Evolutionary conservation across 2,888 invertebrate genomes (phyloP).

Genomic region (Timandra comae): DNA sequence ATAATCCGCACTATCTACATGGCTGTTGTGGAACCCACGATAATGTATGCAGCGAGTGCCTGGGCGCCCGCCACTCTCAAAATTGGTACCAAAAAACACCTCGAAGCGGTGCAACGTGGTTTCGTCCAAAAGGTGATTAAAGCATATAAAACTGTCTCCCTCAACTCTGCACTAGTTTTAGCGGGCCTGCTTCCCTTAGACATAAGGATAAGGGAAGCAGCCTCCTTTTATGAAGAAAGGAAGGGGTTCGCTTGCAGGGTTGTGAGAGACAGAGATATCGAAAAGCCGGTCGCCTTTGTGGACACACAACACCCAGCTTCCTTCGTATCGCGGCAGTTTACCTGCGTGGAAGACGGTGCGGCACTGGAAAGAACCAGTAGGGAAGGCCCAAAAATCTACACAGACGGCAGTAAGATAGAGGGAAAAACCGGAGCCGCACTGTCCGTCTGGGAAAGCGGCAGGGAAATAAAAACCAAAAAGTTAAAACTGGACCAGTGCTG

Average conservation of each 20-base stretch:
- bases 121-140: conserved; percentile 2
- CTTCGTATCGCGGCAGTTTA: neutral
- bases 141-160: conserved; percentile 4
- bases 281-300: conserved; percentile 1
- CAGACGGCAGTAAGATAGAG: conserved; percentile 16
- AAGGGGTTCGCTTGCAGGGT: conserved; percentile 7
- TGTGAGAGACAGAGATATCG: conserved; percentile 15
- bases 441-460: conserved; percentile 11
- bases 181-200: conserved; percentile 19
- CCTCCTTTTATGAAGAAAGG: conserved; percentile 14
- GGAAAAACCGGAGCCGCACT: conserved; percentile 16
- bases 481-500: neutral
- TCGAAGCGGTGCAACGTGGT: conserved; percentile 1
- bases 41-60: conserved; percentile 1
- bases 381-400: conserved; percentile 5
- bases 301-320: conserved; percentile 11
- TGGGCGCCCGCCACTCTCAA: conserved; percentile 3
- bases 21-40: neutral
- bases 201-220: conserved; percentile 14
- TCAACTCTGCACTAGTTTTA: conserved; percentile 12
- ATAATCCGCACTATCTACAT: too few relatives aligned
- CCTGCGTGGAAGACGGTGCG: conserved; percentile 4
- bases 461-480: conserved; percentile 3
- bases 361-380: neutral
- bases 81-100: neutral